Conservation (phyloP, 2,797 vertebrate species). For the Melanotaenia boesemani region DNA sequence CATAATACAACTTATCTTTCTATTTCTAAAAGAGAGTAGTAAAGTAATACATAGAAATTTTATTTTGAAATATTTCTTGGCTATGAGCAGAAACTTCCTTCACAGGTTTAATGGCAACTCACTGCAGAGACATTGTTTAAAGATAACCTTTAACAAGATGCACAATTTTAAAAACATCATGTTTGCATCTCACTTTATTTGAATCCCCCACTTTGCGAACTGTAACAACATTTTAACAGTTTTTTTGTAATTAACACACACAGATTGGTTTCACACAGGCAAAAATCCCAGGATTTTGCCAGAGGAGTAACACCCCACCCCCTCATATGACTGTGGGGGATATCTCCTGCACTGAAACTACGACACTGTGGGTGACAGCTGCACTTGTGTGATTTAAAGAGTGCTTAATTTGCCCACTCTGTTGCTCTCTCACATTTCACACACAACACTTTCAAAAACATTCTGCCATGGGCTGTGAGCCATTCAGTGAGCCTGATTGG, state of each 20-base stretch:
- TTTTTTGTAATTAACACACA: too few species aligned
- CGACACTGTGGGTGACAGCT: conserved; percentile 26
- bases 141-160: too few species aligned
- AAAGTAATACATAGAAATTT: neutral
- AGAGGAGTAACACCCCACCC: conserved; percentile 4
- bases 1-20: neutral
- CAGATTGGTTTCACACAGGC: too few species aligned
- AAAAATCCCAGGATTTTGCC: conserved; percentile 1
- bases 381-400: conserved; percentile 41
- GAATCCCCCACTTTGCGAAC: too few species aligned
- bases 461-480: conserved; percentile 15
- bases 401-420: conserved; percentile 44
- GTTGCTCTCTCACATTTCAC: conserved; percentile 44
- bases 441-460: conserved; percentile 35
- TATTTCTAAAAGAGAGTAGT: neutral
- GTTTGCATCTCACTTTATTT: too few species aligned
- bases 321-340: neutral
- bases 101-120: neutral
- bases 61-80: neutral
- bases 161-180: too few species aligned
- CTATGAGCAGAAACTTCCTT: neutral
- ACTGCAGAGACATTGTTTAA: neutral
- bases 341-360: conserved; percentile 20
- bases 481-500: conserved; percentile 36
- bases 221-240: too few species aligned